Base-by-base conservation (phyloP, 2,888 invertebrate species). In the Cheilosia soror region DNA sequence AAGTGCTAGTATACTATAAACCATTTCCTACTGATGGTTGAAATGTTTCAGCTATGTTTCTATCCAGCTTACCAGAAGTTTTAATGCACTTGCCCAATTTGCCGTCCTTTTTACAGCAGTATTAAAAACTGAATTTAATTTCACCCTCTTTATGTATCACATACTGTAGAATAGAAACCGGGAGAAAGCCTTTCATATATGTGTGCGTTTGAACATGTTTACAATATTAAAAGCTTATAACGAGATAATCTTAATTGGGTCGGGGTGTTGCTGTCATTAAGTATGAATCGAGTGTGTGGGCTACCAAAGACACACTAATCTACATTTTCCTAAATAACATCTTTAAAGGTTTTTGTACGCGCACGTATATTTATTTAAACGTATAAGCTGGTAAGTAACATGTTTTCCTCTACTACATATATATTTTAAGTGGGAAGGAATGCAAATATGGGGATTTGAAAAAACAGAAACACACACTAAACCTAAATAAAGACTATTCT, bases 221-320 rank as follows among this genome's bases (percentile, higher is more conserved):
- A 75, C 57, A 65, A 66, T 75, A 58, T 68, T 76, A 58, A 76
- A 49, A 66, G 76, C 66, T 68, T 66, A 68, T 51, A 60, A 53
- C 40, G n/a, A 31, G 58, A 60, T 66, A 60, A 68, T 76, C 66
- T 68, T 76, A 76, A 76, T 68, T 76, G 58, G 57, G 42, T 33
- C 20, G 31, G 75, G 33, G 27, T 29, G 65, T 49, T 37, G 27
- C 33, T 60, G 31, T 25, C 51, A 66, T 66, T 51, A 37, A 37
- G 37, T 37, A 42, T 37, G 40, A 68, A 68, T 76, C 58, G 76
- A 68, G 40, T 33, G 40, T 49, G 51, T 66, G 4, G 51, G 42
- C 33, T 29, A 15, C 37, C 29, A 3, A 49, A 57, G 40, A 29
- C 9, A 40, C 25, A 33, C 57, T 47, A 47, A 33, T 69, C 25